A percentile compares a stretch with the other conserved stretches of the same genome.
phyloP scores from a whole-genome alignment of 1,140 invertebrate genomes.

The Hyles vespertilio region DNA sequence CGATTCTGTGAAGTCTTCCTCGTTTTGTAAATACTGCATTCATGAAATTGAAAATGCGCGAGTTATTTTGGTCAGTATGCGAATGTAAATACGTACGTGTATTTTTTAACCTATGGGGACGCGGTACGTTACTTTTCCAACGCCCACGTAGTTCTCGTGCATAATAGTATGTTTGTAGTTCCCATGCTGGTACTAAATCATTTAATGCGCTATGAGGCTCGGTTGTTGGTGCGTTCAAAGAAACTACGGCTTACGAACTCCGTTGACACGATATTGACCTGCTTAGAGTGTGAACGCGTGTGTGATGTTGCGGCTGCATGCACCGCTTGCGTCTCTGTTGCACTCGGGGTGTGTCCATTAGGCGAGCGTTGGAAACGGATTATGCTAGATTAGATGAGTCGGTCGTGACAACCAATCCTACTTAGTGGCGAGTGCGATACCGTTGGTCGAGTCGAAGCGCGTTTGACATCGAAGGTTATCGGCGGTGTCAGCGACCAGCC shows the following conservation, averaged over 20 bases:
- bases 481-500: constrained; percentile 66
- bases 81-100: too few relatives aligned
- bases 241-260: background rate
- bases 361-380: background rate
- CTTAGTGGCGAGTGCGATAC: constrained; percentile 33
- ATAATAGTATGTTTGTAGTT: constrained; percentile 1
- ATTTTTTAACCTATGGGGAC: too few relatives aligned
- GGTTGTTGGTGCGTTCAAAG: too few relatives aligned
- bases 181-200: background rate
- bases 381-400: background rate
- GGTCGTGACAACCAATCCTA: constrained; percentile 6
- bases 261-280: constrained; percentile 5
- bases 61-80: too few relatives aligned
- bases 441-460: constrained; percentile 42
- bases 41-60: too few relatives aligned
- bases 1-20: too few relatives aligned
- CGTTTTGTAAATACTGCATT: too few relatives aligned
- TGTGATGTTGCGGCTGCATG: background rate
- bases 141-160: constrained; percentile 9
- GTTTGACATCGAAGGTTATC: constrained; percentile 72
- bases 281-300: background rate
- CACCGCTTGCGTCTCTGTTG: too few relatives aligned
- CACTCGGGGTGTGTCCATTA: background rate
- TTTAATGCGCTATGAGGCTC: too few relatives aligned
- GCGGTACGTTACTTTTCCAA: too few relatives aligned